phyloP scores from a whole-genome alignment of 2,797 vertebrate genomes.

The Pogonophryne albipinna region DNA sequence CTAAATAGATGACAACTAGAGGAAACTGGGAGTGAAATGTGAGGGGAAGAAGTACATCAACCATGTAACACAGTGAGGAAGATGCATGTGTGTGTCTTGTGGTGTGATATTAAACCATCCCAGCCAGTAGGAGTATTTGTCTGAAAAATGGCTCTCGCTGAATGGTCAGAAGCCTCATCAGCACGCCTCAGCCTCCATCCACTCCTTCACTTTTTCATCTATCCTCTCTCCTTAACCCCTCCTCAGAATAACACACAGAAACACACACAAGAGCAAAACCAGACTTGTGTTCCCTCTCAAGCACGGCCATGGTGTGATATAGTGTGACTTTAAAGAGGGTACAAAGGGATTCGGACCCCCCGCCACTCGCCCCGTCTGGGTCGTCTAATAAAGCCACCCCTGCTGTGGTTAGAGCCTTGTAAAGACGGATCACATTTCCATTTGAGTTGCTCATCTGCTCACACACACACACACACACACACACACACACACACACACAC shows the following conservation, averaged over 20 bases:
- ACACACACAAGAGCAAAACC: conserved; percentile 22
- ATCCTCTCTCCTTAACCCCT: conserved; percentile 19
- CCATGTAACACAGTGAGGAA: no score
- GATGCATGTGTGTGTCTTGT: conserved; percentile 2
- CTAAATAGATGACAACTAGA: not conserved
- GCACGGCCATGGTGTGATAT: conserved; percentile 2
- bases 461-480: conserved; percentile 4
- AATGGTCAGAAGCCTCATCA: conserved; percentile 69
- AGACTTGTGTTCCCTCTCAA: conserved; percentile 3
- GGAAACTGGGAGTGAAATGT: not conserved
- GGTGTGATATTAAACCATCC: conserved; percentile 25
- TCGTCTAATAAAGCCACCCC: conserved; percentile 56
- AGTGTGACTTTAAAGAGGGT: conserved; percentile 11
- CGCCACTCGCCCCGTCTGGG: conserved; percentile 36
- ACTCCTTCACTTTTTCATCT: conserved; percentile 9
- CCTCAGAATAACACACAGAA: conserved; percentile 14
- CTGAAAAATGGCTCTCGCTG: conserved; percentile 57
- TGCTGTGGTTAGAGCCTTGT: conserved; percentile 57
- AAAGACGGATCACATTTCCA: conserved; percentile 68
- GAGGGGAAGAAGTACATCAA: not conserved
- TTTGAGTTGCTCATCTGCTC: conserved; percentile 51
- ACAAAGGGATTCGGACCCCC: conserved; percentile 45
- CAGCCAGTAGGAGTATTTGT: conserved; percentile 38
- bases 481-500: not conserved
- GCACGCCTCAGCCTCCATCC: conserved; percentile 14